Evolutionary conservation across 2,113 vertebrate species (phyloP), one percentile per base, ranked within the genome.

Genomic region (Elachura formosa): DNA sequence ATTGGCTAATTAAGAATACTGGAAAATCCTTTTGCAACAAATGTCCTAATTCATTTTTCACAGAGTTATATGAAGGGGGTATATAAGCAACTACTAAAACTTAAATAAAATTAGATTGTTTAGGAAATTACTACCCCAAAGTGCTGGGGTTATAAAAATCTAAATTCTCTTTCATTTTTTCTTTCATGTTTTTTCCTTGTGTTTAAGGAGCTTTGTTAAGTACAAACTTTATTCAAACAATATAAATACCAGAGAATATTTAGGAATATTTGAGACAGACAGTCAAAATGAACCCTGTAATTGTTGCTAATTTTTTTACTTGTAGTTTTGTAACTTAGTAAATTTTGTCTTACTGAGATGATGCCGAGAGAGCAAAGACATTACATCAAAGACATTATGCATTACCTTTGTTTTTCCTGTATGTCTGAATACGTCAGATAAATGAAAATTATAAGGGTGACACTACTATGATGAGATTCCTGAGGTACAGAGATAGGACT

Each of bases 121-220:
- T 76, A 58, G 48, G 29, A 89, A 56, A 63, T 86, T 67, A 31
- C 15, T 75, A 10, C 14, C 7, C 23, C 24, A 36, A 4, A 21
- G 11, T 68, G 23, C 6, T 56, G 45, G 7, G 3, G 0, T 1
- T 4, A n/a, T 22, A 43, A 49, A 3, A 25, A 24, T 72, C 43
- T 72, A 43, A 64, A 22, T 80, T 51, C 2, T 28, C 43, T 75
- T 66, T 46, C 7, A 13, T 40, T 73, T 72, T 8, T 61, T 45
- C 21, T 76, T 71, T 59, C 4, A 3, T 43, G 4, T 46, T 75
- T 73, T 88, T 62, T 19, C 3, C 15, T 74, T 51, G 23, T 74
- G 24, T 77, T 45, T 86, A 61, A 61, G 49, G 17, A 78, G 4
- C 16, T 74, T 17, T 17, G 1, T 74, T 59, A 68, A 34, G 12